These are phyloP conservation scores for Oncorhynchus gorbuscha DNA, from an alignment of 2,113 vertebrate genomes.

Conservation along the genomic window DNA sequence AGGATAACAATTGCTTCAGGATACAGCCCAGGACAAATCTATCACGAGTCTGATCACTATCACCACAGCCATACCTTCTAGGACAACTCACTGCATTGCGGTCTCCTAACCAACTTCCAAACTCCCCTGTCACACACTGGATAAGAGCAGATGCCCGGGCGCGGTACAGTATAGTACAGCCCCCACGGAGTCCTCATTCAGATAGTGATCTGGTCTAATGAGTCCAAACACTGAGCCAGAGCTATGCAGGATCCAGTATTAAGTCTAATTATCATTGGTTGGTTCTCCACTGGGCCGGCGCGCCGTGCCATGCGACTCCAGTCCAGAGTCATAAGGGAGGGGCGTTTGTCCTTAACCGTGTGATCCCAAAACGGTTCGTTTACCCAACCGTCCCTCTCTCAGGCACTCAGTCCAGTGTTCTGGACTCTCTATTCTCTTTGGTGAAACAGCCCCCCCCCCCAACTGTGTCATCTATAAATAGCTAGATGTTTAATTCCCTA, in stretches of 20 bases:
- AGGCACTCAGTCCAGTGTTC: background rate
- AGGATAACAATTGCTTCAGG: no score
- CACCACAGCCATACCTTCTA: no score
- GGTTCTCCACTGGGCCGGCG: background rate
- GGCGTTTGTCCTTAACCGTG: background rate
- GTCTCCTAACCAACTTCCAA: no score
- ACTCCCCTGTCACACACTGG: no score
- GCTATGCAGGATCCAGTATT: background rate
- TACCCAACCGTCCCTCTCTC: background rate
- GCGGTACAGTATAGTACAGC: no score
- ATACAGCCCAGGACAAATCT: no score
- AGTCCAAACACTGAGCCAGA: no score
- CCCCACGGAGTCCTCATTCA: no score
- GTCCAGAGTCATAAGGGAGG: background rate
- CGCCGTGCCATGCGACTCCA: background rate
- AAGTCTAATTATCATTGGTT: slow-evolving; percentile 1
- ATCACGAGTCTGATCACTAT: no score
- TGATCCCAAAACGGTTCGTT: background rate
- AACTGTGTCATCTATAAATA: slow-evolving; percentile 42
- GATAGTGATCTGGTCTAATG: no score
- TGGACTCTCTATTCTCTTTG: background rate
- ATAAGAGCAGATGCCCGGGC: no score
- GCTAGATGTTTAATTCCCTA: slow-evolving; percentile 38
- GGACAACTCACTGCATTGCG: no score
- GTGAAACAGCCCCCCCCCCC: background rate